Conservation (phyloP, 2,113 vertebrate species). For the Varanus salvator region DNA sequence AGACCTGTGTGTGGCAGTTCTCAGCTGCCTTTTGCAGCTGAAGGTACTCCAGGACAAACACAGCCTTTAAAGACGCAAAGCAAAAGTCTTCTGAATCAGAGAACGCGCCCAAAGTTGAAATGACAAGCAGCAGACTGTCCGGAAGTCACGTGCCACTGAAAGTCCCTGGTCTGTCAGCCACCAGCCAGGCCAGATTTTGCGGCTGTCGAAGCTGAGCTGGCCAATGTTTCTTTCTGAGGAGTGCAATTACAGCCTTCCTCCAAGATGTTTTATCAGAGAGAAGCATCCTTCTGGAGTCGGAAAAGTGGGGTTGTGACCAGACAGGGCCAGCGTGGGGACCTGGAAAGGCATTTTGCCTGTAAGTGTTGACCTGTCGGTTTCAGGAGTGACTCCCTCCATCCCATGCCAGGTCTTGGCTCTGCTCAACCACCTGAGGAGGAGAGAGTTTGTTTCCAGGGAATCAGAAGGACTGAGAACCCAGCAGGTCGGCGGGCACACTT, state of each 20-base stretch:
- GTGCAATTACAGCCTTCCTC: not conserved
- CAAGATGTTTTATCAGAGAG: not conserved
- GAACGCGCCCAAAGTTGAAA: not conserved
- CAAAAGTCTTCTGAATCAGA: not conserved
- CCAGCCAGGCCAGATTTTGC: not conserved
- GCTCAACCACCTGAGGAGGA: too few relatives aligned
- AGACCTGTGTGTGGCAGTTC: not conserved
- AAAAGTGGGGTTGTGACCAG: not conserved
- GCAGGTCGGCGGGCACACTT: not conserved
- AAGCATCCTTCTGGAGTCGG: not conserved
- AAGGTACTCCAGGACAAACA: not conserved
- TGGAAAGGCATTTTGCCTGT: not conserved
- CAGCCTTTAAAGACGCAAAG: not conserved
- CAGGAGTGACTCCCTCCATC: not conserved
- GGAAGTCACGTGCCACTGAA: not conserved
- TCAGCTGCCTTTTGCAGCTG: not conserved
- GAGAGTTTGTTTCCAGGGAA: not conserved
- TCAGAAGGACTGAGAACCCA: not conserved
- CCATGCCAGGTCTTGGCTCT: not conserved
- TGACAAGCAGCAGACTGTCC: not conserved
- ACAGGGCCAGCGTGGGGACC: not conserved
- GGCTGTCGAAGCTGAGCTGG: not conserved
- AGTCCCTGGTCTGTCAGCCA: not conserved
- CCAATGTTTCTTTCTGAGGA: not conserved
- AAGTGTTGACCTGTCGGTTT: not conserved